Base-by-base conservation (phyloP, 2,797 vertebrate species). In the Hydrolagus colliei region DNA sequence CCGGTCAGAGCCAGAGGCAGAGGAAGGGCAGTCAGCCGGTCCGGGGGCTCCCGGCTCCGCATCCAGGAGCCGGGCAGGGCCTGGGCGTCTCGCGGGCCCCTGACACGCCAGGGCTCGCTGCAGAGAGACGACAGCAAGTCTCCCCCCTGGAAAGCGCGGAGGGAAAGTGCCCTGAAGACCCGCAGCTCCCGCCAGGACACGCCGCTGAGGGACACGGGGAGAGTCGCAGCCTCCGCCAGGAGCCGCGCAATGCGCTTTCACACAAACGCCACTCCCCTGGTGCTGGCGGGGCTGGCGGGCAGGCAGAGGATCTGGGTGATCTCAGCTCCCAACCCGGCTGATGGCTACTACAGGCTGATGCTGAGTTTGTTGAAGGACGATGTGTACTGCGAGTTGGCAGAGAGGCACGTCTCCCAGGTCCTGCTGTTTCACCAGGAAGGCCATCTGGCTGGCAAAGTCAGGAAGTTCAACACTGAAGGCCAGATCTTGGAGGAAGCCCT, bases 311-410 rank as follows among this genome's bases (percentile, higher is more conserved):
- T 99, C 32, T 95, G 97, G 92, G 94, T 99, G 75, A 98, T 99
- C 90, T 96, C 97, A 0, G 96, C 97, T 1, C 98, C 98, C 0
- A 96, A 97, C 0, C 95, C 97, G 0, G 97, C 97, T 0, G 98
- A 99, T 52, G 97, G 97, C 32, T 99, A 99, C 91, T 99, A 97
- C 90, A 94, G 98, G 7, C 92, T 99, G 22, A 99, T 99, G 98
- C 97, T 98, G 96, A 97, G 96, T 82, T 94, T 99, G 0, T 93
- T 99, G 84, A 98, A 97, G 88, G 91, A 95, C 0, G 97, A 99
- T 0, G 97, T 99, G 72, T 99, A 99, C 87, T 99, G 98, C 0
- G 97, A 99, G 91, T 92, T 99, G 76, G 97, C 97, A 0, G 98
- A 99, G 87, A 90, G 98, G 73, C 98, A 98, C 73, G 95, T 99